Conservation (phyloP, 2,797 vertebrate genomes). For the Sebastes ruberrimus region DNA sequence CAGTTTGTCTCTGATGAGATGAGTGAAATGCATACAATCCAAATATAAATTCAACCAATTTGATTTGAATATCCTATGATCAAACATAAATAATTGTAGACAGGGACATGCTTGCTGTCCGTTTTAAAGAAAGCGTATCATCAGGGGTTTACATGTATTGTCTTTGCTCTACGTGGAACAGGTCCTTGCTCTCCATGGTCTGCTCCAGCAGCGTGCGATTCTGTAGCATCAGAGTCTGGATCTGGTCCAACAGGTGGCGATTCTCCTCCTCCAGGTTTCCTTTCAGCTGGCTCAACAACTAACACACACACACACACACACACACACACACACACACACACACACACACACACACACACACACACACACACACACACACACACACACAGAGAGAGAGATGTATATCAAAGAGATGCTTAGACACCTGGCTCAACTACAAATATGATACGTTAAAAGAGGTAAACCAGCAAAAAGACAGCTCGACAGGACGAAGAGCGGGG, state of each 20-base stretch:
- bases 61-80: neutral
- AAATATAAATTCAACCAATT: neutral
- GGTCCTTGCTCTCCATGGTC: conserved; percentile 99
- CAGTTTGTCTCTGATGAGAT: conserved; percentile 89
- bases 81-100: neutral
- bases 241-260: conserved; percentile 96
- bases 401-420: neutral
- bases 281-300: conserved; percentile 98
- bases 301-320: conserved; percentile 4
- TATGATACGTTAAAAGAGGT: neutral
- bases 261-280: conserved; percentile 99
- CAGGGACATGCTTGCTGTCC: neutral
- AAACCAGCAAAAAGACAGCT: neutral
- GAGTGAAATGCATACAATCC: neutral
- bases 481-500: neutral
- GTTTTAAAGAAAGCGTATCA: neutral
- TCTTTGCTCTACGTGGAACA: conserved; percentile 97
- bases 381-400: neutral
- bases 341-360: neutral
- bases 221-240: conserved; percentile 98
- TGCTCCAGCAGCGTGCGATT: conserved; percentile 96
- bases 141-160: conserved; percentile 91
- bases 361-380: neutral
- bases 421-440: neutral
- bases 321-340: neutral